Evolutionary conservation across 2,888 invertebrate genomes (phyloP), one percentile per base, ranked within the genome.

Genomic region (Lumbricus terrestris): DNA sequence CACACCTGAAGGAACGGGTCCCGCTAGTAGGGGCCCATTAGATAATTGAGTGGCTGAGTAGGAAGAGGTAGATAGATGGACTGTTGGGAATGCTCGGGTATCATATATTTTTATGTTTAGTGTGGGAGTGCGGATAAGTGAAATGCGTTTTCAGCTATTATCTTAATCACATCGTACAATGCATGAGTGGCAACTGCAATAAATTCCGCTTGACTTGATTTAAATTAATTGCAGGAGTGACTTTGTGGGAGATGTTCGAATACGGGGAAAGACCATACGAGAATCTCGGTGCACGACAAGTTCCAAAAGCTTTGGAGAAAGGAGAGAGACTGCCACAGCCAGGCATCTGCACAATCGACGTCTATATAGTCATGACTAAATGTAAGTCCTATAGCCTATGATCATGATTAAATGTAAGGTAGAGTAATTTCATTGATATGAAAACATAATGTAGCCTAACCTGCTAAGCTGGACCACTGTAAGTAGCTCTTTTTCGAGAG

Each of bases 181-280:
- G n/a, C n/a, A n/a, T n/a, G n/a, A n/a, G n/a, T n/a, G n/a, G n/a
- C n/a, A n/a, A n/a, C n/a, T n/a, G n/a, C n/a, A n/a, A n/a, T n/a
- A n/a, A n/a, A n/a, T n/a, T n/a, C n/a, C n/a, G n/a, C n/a, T n/a
- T n/a, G n/a, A n/a, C n/a, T n/a, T n/a, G n/a, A n/a, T 40, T 11
- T 40, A 40, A 40, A 11, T 15, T 15, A 29, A 54, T 54, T 89
- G 23, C 37, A 90, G 95, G 96, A 91, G 98, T 99, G 0, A 98
- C 98, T 0, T 97, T 98, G 91, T 99, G 99, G 98, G 98, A 99
- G 94, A 96, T 99, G 90, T 95, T 99, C 54, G 98, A 98, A 0
- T 98, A 97, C 93, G 99, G 98, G 20, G 97, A 97, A 83, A 96
- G 97, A 90, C 98, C 98, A 0, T 98, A 98, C 93, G 98, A 98